A percentile compares a stretch with the other conserved stretches of the same genome.
Evolutionary conservation across 2,113 vertebrate genomes (phyloP).

Genomic region (Tupaia tana): DNA sequence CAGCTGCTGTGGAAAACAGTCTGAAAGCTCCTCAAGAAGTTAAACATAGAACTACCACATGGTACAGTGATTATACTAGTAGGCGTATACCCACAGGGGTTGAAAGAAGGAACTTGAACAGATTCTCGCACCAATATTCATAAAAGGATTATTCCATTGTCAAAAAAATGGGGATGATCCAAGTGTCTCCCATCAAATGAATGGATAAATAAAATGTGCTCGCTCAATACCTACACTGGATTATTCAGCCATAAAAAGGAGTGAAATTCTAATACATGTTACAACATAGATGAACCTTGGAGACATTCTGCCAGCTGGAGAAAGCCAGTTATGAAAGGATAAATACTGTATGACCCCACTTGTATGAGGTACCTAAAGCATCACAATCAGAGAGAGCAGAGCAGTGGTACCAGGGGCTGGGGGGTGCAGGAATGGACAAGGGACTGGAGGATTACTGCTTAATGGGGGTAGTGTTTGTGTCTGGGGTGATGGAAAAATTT

Average conservation of each 20-base stretch:
- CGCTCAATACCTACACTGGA: too few species aligned
- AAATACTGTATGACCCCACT: background rate
- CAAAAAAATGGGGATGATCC: background rate
- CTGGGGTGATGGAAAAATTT: background rate
- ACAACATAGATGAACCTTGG: background rate
- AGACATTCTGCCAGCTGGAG: background rate
- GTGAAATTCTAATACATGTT: background rate
- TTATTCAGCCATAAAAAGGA: background rate
- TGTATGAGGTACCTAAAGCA: background rate
- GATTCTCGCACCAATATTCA: background rate
- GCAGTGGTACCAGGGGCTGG: background rate
- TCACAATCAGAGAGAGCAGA: background rate
- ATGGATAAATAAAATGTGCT: background rate
- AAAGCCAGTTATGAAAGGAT: background rate
- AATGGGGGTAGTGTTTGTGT: background rate
- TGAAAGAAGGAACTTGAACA: background rate
- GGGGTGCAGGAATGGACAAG: background rate
- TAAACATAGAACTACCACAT: background rate
- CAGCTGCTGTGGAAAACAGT: background rate
- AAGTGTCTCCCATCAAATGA: rapidly evolving
- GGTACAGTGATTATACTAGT: background rate
- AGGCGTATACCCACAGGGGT: background rate
- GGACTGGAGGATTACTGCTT: background rate
- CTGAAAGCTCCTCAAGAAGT: background rate
- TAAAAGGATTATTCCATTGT: background rate